A percentile compares a stretch with the other conserved stretches of the same genome.
Evolutionary conservation across 2,113 vertebrate genomes (phyloP).

Genomic region (Scortum barcoo): DNA sequence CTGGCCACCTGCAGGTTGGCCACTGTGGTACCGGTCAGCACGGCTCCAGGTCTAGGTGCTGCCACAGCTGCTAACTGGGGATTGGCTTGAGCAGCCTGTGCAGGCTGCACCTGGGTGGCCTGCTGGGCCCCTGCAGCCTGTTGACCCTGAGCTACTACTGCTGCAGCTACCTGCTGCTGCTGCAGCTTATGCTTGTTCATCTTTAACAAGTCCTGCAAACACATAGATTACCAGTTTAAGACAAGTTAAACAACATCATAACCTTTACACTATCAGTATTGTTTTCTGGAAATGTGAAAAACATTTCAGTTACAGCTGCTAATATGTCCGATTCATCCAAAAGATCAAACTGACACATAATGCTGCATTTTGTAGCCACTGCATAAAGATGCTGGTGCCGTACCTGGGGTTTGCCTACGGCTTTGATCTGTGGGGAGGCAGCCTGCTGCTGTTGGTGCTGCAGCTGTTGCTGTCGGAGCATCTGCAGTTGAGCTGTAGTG

Average conservation of each 20-base stretch:
- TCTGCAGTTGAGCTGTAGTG: constrained; percentile 90
- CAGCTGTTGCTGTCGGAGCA: constrained; percentile 89
- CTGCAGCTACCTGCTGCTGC: constrained; percentile 81
- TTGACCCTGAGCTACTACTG: constrained; percentile 86
- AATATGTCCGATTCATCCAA: neutral
- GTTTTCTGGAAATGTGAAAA: neutral
- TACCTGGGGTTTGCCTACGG: constrained; percentile 88
- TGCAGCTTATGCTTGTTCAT: constrained; percentile 83
- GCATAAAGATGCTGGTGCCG: neutral
- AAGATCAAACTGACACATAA: neutral
- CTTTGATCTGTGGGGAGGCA: constrained; percentile 89
- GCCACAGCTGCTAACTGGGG: constrained; percentile 92
- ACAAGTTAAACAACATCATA: neutral
- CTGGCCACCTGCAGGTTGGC: constrained; percentile 92
- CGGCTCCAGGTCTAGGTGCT: constrained; percentile 87
- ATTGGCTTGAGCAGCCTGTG: constrained; percentile 86
- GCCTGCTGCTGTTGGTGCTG: constrained; percentile 82
- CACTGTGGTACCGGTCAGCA: constrained; percentile 89
- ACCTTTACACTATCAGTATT: neutral
- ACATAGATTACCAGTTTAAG: neutral
- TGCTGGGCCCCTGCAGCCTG: constrained; percentile 85
- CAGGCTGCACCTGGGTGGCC: constrained; percentile 85
- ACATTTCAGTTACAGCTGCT: neutral
- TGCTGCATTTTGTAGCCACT: neutral
- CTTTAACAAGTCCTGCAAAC: constrained; percentile 88